Conservation (phyloP, 1,140 invertebrate genomes). For the Drosophila lacteicornis region DNA sequence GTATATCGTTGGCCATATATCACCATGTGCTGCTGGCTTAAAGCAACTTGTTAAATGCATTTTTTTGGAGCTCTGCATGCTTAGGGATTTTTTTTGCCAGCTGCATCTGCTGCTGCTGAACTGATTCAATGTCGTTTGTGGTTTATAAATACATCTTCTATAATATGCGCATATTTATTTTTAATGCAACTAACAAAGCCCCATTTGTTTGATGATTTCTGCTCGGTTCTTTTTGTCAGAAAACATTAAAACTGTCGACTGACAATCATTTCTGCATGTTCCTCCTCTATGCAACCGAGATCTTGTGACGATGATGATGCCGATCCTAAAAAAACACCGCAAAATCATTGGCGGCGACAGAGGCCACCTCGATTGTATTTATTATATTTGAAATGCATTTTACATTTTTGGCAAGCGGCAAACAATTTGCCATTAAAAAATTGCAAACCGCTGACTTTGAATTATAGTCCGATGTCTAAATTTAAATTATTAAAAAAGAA, state of each 20-base stretch:
- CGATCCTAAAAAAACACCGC: conserved; percentile 33
- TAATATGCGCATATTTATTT: conserved; percentile 44
- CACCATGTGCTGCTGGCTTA: background rate
- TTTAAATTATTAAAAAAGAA: conserved; percentile 77
- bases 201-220: conserved; percentile 53
- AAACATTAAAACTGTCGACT: conserved; percentile 53
- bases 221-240: conserved; percentile 60
- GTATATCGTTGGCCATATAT: background rate
- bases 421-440: conserved; percentile 75
- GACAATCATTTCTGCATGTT: conserved; percentile 47
- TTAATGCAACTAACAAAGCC: conserved; percentile 46
- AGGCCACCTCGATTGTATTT: conserved; percentile 32
- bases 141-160: conserved; percentile 42
- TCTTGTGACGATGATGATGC: conserved; percentile 29
- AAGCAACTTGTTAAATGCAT: conserved; percentile 34
- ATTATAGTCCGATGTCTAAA: conserved; percentile 80
- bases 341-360: conserved; percentile 13
- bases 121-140: conserved; percentile 47
- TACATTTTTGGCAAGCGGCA: conserved; percentile 54
- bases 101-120: conserved; percentile 21
- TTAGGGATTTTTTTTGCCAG: conserved; percentile 9
- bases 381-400: conserved; percentile 55
- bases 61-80: conserved; percentile 27
- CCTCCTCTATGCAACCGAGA: conserved; percentile 19
- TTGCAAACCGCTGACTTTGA: conserved; percentile 79